A percentile compares a stretch with the other conserved stretches of the same genome.
Conservation (phyloP, 2,888 invertebrate species). For the Folsomia candida region DNA sequence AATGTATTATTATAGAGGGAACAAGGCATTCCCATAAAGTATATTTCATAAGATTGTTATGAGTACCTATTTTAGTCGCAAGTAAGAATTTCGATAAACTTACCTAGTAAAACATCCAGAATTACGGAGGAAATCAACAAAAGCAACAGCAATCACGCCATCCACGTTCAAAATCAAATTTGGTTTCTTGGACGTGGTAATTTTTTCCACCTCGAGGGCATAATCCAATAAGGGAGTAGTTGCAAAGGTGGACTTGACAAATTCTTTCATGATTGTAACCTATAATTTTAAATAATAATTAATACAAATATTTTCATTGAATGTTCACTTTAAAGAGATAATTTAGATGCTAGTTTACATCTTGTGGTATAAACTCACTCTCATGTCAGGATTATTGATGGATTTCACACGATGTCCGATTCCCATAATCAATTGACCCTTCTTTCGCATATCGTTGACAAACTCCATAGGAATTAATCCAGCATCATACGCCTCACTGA, state of each 20-base stretch:
- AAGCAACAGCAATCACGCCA: constrained; percentile 94
- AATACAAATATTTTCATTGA: no score
- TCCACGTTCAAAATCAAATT: constrained; percentile 99
- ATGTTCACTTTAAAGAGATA: no score
- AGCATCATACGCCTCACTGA: constrained; percentile 92
- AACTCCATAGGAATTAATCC: constrained; percentile 96
- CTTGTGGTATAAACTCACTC: no score
- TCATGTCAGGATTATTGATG: constrained; percentile 97
- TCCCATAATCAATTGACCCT: constrained; percentile 98
- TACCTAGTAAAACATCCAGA: constrained; percentile 90
- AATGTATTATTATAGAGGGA: no score
- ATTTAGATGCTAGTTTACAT: no score
- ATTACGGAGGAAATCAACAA: constrained; percentile 92
- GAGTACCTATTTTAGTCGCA: no score
- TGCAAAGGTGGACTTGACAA: constrained; percentile 89
- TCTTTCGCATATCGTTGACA: constrained; percentile 94
- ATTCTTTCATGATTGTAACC: constrained; percentile 95
- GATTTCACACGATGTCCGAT: constrained; percentile 87
- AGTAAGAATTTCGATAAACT: constrained; percentile 52
- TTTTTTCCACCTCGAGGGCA: constrained; percentile 96
- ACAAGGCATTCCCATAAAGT: background rate
- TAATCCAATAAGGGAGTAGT: constrained; percentile 90
- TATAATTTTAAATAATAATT: no score
- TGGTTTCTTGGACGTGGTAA: constrained; percentile 99
- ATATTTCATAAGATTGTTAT: background rate